A percentile compares a stretch with the other conserved stretches of the same genome.
Evolutionary conservation across 64 coral and sea anemone genomes (phyloP).

Genomic region (Stichodactyla mertensii): DNA sequence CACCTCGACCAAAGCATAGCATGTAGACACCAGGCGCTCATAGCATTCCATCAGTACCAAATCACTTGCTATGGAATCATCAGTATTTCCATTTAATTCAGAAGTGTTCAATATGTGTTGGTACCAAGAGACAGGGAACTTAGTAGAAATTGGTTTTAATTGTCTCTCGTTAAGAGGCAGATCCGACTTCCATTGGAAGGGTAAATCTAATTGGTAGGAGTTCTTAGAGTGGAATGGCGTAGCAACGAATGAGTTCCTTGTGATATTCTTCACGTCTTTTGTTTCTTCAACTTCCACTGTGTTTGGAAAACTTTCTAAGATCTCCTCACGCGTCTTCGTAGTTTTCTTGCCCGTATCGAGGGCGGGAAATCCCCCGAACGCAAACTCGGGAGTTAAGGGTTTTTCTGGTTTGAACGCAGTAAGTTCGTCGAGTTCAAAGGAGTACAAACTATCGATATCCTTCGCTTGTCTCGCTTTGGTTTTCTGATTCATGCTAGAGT

Average conservation of each 20-base stretch:
- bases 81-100: constrained; percentile 11
- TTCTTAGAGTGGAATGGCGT: constrained; percentile 40
- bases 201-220: constrained; percentile 53
- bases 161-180: constrained; percentile 34
- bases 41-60: constrained; percentile 22
- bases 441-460: constrained; percentile 16
- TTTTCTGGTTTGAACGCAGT: background rate
- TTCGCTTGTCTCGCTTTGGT: constrained; percentile 4
- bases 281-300: background rate
- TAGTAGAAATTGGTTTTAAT: constrained; percentile 40
- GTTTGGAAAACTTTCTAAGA: background rate
- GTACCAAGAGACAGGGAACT: constrained; percentile 64
- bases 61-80: constrained; percentile 25
- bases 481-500: constrained; percentile 28
- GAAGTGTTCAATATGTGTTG: constrained; percentile 51
- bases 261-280: background rate
- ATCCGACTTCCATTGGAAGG: constrained; percentile 54
- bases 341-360: constrained; percentile 39
- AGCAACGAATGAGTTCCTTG: background rate
- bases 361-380: constrained; percentile 72
- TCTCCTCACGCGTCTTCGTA: background rate
- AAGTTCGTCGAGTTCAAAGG: constrained; percentile 12
- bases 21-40: constrained; percentile 48
- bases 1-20: constrained; percentile 77
- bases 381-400: constrained; percentile 2